These are phyloP conservation scores for Latheticus oryzae DNA, from an alignment of 2,888 invertebrate species.

Conservation along the genomic window DNA sequence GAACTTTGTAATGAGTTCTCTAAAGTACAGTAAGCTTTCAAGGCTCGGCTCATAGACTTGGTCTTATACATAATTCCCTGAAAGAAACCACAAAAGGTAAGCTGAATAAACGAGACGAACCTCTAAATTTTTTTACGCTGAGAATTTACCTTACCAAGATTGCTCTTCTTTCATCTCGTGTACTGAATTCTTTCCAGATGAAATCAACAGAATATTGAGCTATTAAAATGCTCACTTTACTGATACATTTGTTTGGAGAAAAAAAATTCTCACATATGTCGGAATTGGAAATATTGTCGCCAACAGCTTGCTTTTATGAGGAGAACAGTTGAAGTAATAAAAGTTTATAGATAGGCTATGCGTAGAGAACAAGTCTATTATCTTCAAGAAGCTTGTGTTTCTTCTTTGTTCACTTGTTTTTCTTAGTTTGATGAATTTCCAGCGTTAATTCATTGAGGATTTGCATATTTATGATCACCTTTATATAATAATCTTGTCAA, in stretches of 20 bases:
- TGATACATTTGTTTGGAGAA: too few relatives aligned
- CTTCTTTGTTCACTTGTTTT: slow-evolving; percentile 13
- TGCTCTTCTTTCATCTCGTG: too few relatives aligned
- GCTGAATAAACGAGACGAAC: not conserved
- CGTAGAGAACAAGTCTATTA: slow-evolving; percentile 43
- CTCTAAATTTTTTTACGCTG: not conserved
- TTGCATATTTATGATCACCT: slow-evolving; percentile 40
- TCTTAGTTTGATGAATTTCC: slow-evolving; percentile 22
- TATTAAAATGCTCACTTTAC: slow-evolving; percentile 4
- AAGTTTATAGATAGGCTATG: slow-evolving; percentile 44
- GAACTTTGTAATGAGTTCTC: slow-evolving; percentile 30
- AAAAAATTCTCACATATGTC: slow-evolving; percentile 21
- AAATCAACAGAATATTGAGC: not conserved
- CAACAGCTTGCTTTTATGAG: slow-evolving; percentile 47
- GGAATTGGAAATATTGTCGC: slow-evolving; percentile 41
- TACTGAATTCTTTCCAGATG: not conserved
- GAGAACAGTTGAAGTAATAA: slow-evolving; percentile 42
- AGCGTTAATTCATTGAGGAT: slow-evolving; percentile 11
- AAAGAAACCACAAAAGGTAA: slow-evolving; percentile 3
- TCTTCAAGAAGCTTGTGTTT: slow-evolving; percentile 18
- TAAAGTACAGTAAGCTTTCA: slow-evolving; percentile 15
- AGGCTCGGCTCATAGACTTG: slow-evolving; percentile 16
- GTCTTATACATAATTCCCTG: slow-evolving; percentile 16
- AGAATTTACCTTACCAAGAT: too few relatives aligned
- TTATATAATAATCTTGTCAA: slow-evolving; percentile 29